These are phyloP conservation scores for Marasmarcha lunaedactyla DNA, from an alignment of 2,888 invertebrate species.

Conservation along the genomic window DNA sequence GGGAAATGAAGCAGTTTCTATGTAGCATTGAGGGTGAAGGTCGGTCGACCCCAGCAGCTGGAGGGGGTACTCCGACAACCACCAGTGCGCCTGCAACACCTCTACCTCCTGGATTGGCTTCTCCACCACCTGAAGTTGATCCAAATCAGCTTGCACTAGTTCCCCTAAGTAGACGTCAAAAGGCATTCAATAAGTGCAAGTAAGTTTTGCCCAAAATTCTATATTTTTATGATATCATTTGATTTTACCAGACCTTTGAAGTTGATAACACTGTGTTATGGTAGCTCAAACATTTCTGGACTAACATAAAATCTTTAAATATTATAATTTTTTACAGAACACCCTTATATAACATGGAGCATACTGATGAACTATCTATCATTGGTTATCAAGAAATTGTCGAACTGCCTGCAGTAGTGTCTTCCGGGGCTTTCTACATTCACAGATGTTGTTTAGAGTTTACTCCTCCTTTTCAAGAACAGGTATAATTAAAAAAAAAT, in stretches of 20 bases:
- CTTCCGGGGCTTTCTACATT: slow-evolving; percentile 81
- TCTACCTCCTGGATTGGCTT: slow-evolving; percentile 33
- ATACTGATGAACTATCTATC: slow-evolving; percentile 87
- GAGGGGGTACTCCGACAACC: slow-evolving; percentile 34
- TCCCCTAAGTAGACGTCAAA: slow-evolving; percentile 79
- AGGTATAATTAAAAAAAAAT: no score
- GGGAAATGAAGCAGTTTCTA: slow-evolving; percentile 78
- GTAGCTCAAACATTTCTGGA: no score
- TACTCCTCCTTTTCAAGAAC: slow-evolving; percentile 69
- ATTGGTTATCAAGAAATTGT: slow-evolving; percentile 84
- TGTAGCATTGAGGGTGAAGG: slow-evolving; percentile 49
- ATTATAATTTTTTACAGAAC: slow-evolving; percentile 51
- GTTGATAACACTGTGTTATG: no score
- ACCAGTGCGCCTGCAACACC: slow-evolving; percentile 58
- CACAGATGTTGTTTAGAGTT: slow-evolving; percentile 92
- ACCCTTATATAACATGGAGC: slow-evolving; percentile 80
- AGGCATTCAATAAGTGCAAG: slow-evolving; percentile 80
- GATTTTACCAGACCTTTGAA: no score
- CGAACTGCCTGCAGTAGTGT: slow-evolving; percentile 79
- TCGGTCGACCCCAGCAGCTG: slow-evolving; percentile 32
- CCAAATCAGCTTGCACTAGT: slow-evolving; percentile 54
- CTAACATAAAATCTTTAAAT: no score
- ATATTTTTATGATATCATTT: not conserved
- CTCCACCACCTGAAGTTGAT: slow-evolving; percentile 45
- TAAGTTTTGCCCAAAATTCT: slow-evolving; percentile 30